phyloP scores from a whole-genome alignment of 1,140 invertebrate species.

The Tyrophagus putrescentiae region DNA sequence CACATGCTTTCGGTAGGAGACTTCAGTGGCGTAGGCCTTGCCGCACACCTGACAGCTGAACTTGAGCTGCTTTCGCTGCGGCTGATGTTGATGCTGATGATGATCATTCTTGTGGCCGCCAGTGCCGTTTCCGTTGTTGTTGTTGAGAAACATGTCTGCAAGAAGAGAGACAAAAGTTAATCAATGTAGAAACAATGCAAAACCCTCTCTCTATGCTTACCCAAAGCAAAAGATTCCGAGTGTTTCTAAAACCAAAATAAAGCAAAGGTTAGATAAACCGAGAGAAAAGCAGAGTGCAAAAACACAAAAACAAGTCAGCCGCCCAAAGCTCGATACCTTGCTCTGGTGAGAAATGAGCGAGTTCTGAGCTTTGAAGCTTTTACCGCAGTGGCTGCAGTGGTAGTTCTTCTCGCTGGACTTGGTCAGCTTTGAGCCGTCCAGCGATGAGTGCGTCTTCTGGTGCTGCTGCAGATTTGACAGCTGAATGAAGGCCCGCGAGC shows the following conservation, averaged over 20 bases:
- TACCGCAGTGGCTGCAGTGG: slow-evolving; percentile 65
- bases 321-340: slow-evolving; percentile 41
- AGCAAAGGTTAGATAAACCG: neutral
- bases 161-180: too few relatives aligned
- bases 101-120: neutral
- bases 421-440: slow-evolving; percentile 68
- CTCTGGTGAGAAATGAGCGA: slow-evolving; percentile 84
- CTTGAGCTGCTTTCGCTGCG: too few relatives aligned
- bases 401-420: slow-evolving; percentile 55
- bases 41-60: slow-evolving; percentile 85
- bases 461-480: slow-evolving; percentile 93
- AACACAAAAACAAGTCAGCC: neutral
- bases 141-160: too few relatives aligned
- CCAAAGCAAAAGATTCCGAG: too few relatives aligned
- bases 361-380: slow-evolving; percentile 88
- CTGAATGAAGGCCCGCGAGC: slow-evolving; percentile 93
- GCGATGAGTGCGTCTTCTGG: slow-evolving; percentile 89
- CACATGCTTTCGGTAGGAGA: slow-evolving; percentile 73
- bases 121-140: too few relatives aligned
- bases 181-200: too few relatives aligned
- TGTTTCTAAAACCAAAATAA: slow-evolving; percentile 3
- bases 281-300: neutral
- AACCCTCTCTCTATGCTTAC: too few relatives aligned
- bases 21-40: slow-evolving; percentile 87
- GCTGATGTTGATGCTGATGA: neutral